These are phyloP conservation scores for Ptychoptera albimana DNA, from an alignment of 2,888 invertebrate species.

Conservation along the genomic window DNA sequence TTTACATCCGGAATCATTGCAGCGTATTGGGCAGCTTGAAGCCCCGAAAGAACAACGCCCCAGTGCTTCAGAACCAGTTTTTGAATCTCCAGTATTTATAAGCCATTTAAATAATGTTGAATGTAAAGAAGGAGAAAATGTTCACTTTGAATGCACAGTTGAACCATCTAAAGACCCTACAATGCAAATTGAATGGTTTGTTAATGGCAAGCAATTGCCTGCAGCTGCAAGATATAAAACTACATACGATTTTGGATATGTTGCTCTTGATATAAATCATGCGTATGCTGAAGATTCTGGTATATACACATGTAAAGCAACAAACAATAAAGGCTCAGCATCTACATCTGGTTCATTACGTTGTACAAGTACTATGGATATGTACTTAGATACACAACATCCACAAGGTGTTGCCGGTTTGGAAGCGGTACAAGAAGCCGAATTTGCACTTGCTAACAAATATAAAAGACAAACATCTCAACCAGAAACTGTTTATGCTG, in stretches of 20 bases:
- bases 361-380: conserved; percentile 62
- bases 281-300: conserved; percentile 87
- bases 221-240: conserved; percentile 82
- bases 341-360: conserved; percentile 78
- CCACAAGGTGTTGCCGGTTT: conserved; percentile 85
- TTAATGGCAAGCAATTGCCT: conserved; percentile 79
- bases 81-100: conserved; percentile 77
- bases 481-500: conserved; percentile 63
- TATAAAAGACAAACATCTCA: conserved; percentile 50
- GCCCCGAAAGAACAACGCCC: conserved; percentile 51
- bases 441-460: conserved; percentile 60
- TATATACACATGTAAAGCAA: conserved; percentile 78
- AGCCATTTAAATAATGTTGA: conserved; percentile 82
- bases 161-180: conserved; percentile 86
- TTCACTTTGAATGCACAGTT: conserved; percentile 82
- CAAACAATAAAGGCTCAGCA: conserved; percentile 76
- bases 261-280: conserved; percentile 75
- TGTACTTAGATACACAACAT: conserved; percentile 82
- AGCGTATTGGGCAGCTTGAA: conserved; percentile 73
- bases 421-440: conserved; percentile 77
- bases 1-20: conserved; percentile 76
- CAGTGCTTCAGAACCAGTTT: conserved; percentile 59
- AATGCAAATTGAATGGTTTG: conserved; percentile 85
- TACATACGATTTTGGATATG: conserved; percentile 91
- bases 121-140: conserved; percentile 73